Conservation (phyloP, 1,140 invertebrate genomes). For the Leptoteleia sp. region DNA sequence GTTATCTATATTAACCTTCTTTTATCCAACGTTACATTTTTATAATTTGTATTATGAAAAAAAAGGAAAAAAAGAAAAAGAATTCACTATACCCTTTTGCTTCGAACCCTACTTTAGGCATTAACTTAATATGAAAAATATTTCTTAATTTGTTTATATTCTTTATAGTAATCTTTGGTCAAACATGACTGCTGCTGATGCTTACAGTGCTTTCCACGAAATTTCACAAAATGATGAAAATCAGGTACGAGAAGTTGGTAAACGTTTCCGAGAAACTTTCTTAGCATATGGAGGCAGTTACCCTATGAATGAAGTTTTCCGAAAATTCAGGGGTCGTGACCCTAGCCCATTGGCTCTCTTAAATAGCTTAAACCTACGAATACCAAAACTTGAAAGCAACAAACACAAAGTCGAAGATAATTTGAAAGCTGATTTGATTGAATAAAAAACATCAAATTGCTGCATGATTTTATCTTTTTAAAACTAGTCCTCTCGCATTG, state of each 20-base stretch:
- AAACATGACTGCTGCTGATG: conserved; percentile 93
- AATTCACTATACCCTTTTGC: too few relatives aligned
- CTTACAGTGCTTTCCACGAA: conserved; percentile 92
- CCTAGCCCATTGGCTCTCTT: conserved; percentile 92
- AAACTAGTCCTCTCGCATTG: conserved; percentile 19
- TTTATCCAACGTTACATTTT: too few relatives aligned
- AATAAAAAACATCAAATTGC: conserved; percentile 20
- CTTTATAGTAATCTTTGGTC: conserved; percentile 87
- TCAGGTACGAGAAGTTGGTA: conserved; percentile 82
- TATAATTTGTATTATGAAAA: too few relatives aligned
- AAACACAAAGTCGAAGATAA: neutral
- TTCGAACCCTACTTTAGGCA: too few relatives aligned
- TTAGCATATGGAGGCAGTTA: conserved; percentile 90
- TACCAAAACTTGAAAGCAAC: neutral
- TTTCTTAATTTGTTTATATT: neutral
- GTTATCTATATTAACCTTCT: too few relatives aligned
- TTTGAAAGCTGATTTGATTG: conserved; percentile 16
- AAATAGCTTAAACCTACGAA: conserved; percentile 83
- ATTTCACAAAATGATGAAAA: conserved; percentile 78
- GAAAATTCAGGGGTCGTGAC: conserved; percentile 94
- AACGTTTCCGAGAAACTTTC: conserved; percentile 92
- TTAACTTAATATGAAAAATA: too few relatives aligned
- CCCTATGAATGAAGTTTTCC: conserved; percentile 91
- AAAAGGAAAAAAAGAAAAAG: too few relatives aligned
- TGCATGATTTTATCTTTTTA: conserved; percentile 32